Evolutionary conservation across 1,140 invertebrate species (phyloP).

Genomic region (Drosophila sp.): DNA sequence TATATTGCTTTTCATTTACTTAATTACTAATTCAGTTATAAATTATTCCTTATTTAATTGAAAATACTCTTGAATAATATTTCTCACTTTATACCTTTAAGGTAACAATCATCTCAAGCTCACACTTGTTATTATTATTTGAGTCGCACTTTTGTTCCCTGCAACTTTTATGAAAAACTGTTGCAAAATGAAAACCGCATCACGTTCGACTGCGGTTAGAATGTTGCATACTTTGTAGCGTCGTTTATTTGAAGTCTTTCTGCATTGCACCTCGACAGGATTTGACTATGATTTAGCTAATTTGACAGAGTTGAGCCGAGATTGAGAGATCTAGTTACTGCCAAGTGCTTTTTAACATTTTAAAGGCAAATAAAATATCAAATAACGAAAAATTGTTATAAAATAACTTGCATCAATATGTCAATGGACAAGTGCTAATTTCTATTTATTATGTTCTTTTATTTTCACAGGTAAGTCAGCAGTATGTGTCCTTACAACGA

Average conservation of each 20-base stretch:
- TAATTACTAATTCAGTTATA: neutral
- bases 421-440: slow-evolving; percentile 20
- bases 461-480: neutral
- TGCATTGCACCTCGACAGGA: slow-evolving; percentile 28
- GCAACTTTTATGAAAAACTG: slow-evolving; percentile 16
- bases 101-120: slow-evolving; percentile 5
- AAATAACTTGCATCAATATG: slow-evolving; percentile 9
- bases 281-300: slow-evolving; percentile 65
- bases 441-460: neutral
- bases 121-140: neutral
- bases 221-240: slow-evolving; percentile 72
- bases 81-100: slow-evolving; percentile 5
- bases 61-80: neutral
- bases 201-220: slow-evolving; percentile 65
- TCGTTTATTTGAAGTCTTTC: slow-evolving; percentile 13
- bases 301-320: slow-evolving; percentile 49
- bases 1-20: too few species aligned
- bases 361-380: slow-evolving; percentile 9
- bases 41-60: neutral
- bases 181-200: slow-evolving; percentile 64
- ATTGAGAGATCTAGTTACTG: neutral
- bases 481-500: neutral
- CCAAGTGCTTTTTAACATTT: neutral
- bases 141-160: neutral
- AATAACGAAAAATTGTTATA: neutral